phyloP scores from a whole-genome alignment of 2,113 vertebrate species.

The Mystacornis crossleyi region DNA sequence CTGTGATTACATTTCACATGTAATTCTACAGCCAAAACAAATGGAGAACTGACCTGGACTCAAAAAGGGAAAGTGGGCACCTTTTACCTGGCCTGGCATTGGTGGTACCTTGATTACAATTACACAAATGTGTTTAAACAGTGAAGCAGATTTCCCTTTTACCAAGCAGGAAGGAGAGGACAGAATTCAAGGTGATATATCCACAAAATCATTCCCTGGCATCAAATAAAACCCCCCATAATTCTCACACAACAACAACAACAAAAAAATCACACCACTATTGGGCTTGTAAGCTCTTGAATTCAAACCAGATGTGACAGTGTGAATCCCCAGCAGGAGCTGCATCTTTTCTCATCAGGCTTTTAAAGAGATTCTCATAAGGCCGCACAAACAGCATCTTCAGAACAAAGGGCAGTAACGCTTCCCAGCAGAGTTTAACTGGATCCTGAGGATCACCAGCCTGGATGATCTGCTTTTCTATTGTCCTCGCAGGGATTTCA shows the following conservation, averaged over 20 bases:
- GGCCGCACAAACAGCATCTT: conserved; percentile 9
- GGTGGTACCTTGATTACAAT: background rate
- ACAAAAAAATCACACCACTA: background rate
- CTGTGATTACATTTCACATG: background rate
- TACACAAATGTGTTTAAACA: background rate
- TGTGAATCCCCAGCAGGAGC: background rate
- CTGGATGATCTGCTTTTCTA: background rate
- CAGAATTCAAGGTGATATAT: background rate
- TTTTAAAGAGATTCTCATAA: background rate
- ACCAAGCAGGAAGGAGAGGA: background rate
- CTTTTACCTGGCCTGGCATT: background rate
- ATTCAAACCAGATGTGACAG: conserved; percentile 23
- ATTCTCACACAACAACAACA: background rate
- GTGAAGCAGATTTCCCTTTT: background rate
- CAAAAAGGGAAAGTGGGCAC: background rate
- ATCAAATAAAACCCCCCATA: background rate
- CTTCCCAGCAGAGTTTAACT: conserved; percentile 26
- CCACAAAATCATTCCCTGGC: background rate
- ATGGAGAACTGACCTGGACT: background rate
- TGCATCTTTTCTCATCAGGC: background rate
- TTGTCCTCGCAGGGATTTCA: background rate
- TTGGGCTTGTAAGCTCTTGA: background rate
- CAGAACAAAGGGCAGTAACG: background rate
- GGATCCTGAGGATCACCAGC: background rate
- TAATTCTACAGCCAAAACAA: background rate